Conservation (phyloP, 2,888 invertebrate species). For the Megalurothrips usitatus region DNA sequence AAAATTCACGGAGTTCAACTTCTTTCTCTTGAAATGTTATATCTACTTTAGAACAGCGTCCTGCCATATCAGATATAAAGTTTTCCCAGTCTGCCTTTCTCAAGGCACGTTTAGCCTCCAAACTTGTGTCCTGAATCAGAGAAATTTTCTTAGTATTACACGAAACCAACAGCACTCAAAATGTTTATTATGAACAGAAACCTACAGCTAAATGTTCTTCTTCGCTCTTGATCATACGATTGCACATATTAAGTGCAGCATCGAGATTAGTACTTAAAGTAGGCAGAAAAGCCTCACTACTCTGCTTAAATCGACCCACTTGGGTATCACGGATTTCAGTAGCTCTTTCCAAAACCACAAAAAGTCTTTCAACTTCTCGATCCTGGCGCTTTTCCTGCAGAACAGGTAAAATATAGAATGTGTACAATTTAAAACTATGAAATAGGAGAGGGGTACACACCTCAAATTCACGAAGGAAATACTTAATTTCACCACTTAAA, state of each 20-base stretch:
- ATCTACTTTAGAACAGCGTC: constrained; percentile 70
- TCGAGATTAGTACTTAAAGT: constrained; percentile 61
- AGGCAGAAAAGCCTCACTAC: constrained; percentile 58
- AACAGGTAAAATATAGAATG: constrained; percentile 34
- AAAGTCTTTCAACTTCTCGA: constrained; percentile 72
- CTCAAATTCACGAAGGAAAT: constrained; percentile 80
- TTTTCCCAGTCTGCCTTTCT: constrained; percentile 63
- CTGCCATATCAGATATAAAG: constrained; percentile 73
- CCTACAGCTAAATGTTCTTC: constrained; percentile 54
- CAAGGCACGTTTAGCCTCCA: constrained; percentile 50
- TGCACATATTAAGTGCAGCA: constrained; percentile 59
- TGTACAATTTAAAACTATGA: no score
- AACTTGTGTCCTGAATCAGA: constrained; percentile 48
- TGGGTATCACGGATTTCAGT: constrained; percentile 73
- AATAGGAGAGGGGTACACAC: constrained; percentile 48
- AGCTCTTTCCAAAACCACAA: constrained; percentile 68
- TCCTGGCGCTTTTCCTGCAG: constrained; percentile 69
- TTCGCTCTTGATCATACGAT: constrained; percentile 58
- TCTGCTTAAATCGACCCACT: constrained; percentile 61
- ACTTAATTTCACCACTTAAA: constrained; percentile 78
- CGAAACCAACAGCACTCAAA: no score
- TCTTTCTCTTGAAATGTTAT: constrained; percentile 74
- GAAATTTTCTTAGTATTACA: constrained; percentile 14
- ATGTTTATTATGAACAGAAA: constrained; percentile 29
- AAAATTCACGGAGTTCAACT: constrained; percentile 67